phyloP scores from a whole-genome alignment of 2,888 invertebrate species.

The Xanthia togata region DNA sequence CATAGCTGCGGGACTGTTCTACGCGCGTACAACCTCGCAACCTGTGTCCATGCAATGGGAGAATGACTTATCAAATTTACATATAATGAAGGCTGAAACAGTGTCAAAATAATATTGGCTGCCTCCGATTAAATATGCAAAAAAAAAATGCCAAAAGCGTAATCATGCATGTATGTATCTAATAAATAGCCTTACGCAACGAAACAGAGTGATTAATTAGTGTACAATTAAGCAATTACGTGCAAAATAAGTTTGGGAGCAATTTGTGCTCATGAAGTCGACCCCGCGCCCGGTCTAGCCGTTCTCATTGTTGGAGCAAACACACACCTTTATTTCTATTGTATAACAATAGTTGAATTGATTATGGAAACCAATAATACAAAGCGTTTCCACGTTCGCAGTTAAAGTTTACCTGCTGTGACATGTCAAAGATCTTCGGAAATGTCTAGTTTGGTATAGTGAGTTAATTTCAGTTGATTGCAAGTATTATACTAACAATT shows the following conservation, averaged over 20 bases:
- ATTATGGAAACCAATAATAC: constrained; percentile 58
- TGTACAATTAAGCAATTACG: constrained; percentile 60
- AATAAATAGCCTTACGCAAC: constrained; percentile 18
- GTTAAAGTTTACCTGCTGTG: constrained; percentile 11
- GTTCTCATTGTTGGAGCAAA: constrained; percentile 57
- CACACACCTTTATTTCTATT: constrained; percentile 47
- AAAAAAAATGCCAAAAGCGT: constrained; percentile 8
- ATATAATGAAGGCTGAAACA: background rate
- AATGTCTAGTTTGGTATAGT: background rate
- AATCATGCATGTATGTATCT: background rate
- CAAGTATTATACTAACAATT: background rate
- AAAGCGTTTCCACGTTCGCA: constrained; percentile 58
- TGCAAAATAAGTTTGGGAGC: constrained; percentile 41
- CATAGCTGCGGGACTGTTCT: no score
- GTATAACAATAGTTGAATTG: constrained; percentile 63
- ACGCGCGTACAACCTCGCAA: no score
- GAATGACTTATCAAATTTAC: background rate
- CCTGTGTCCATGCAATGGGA: no score
- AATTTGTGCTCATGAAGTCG: constrained; percentile 66
- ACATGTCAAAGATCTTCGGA: constrained; percentile 2
- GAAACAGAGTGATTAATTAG: constrained; percentile 44
- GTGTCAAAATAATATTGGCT: background rate
- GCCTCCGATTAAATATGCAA: background rate
- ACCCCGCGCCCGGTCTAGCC: constrained; percentile 44
- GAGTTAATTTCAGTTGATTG: no score